Base-by-base conservation (phyloP, 2,113 vertebrate species). In the Rynchops niger region DNA sequence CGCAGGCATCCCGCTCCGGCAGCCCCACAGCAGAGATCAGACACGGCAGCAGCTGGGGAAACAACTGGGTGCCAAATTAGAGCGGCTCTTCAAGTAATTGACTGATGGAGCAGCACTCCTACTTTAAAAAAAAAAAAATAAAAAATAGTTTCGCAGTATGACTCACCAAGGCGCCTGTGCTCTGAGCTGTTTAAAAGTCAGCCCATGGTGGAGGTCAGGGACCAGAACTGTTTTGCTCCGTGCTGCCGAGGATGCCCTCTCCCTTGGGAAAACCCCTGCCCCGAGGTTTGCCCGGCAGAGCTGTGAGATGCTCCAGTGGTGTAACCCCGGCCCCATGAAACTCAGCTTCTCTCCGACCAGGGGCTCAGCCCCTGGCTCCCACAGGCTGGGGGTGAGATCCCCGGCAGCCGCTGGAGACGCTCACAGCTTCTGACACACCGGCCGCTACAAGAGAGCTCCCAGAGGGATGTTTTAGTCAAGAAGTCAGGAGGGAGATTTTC, bases 51-150 rank as follows among this genome's bases (percentile, higher is more conserved):
- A 98, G 97, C 98, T 98, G 97, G 96, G 96, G 95, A 98, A 98
- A 98, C 97, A 98, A 98, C 88, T 91, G 91, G 97, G 94, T 96
- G 95, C 92, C 96, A 95, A 94, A 96, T 96, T 93, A 96, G 83
- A 89, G 88, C 21, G 5, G 82, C 90, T 96, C 91, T 88, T 90
- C 69, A 34, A 82, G 94, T 97, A 96, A 96, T 90, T 97, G 97
- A 97, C 93, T 97, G 94, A 95, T 97, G 82, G 95, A 95, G 71
- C 83, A 32, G 84, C 2, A 18, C 42, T 85, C 49, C 45, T 69
- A 67, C 61, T 84, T 59, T 1, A 52, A 63, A 82, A 77, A 81
- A 71, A 72, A 45, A 4, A n/a, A 15, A 17, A 7, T 23, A 25
- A 38, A 15, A 47, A 40, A 9, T 6, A 6, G 65, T 86, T 91